Conservation (phyloP, 2,797 vertebrate species). For the Harpagifer antarcticus region DNA sequence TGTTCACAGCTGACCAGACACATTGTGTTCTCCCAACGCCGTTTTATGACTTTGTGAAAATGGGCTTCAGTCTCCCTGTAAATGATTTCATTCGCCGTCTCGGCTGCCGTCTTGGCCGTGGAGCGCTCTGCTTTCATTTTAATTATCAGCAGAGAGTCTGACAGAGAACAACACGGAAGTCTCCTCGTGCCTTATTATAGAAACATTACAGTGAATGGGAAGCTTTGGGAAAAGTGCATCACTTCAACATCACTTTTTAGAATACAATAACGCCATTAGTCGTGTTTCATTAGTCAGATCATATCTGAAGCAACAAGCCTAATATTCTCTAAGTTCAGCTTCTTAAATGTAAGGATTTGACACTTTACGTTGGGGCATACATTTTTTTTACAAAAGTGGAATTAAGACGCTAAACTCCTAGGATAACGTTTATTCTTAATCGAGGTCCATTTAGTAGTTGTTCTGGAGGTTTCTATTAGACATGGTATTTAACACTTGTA, state of each 20-base stretch:
- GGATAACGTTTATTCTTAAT: background rate
- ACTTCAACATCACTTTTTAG: background rate
- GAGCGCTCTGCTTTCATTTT: constrained; percentile 34
- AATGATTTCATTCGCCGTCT: constrained; percentile 56
- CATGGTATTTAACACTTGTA: background rate
- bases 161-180: background rate
- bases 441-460: too few species aligned
- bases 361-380: too few species aligned
- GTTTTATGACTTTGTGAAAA: constrained; percentile 58
- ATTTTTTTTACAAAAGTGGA: background rate
- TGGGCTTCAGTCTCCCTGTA: constrained; percentile 26
- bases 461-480: constrained; percentile 16
- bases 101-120: constrained; percentile 48
- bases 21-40: constrained; percentile 49
- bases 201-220: background rate
- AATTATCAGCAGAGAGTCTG: constrained; percentile 38
- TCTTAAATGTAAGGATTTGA: background rate
- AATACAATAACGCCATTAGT: background rate
- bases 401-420: background rate
- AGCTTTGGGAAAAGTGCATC: background rate
- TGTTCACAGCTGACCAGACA: constrained; percentile 69
- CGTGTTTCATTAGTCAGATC: background rate
- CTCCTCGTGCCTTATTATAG: background rate
- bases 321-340: background rate
- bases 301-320: background rate